These are phyloP conservation scores for Heliconius sara DNA, from an alignment of 2,888 invertebrate species.

Conservation along the genomic window DNA sequence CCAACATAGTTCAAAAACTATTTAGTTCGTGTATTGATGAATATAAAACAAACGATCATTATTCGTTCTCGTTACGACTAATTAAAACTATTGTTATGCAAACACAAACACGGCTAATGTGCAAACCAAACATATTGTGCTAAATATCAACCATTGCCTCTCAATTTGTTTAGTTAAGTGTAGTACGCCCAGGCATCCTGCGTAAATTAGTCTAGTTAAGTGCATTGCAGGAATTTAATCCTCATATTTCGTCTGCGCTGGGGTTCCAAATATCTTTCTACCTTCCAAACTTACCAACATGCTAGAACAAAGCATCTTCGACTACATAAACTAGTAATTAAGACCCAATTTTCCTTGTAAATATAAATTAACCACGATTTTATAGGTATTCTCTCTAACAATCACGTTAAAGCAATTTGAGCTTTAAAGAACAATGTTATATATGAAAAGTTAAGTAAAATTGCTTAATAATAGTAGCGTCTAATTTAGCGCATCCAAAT, in stretches of 20 bases:
- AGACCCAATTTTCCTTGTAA: constrained; percentile 57
- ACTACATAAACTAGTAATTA: constrained; percentile 54
- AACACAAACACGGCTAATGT: constrained; percentile 38
- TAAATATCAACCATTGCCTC: constrained; percentile 74
- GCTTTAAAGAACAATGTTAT: constrained; percentile 29
- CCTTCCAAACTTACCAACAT: constrained; percentile 70
- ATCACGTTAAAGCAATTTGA: constrained; percentile 35
- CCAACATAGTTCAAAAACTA: constrained; percentile 7
- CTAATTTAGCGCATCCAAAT: constrained; percentile 36
- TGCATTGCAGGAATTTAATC: constrained; percentile 83
- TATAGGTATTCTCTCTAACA: constrained; percentile 34
- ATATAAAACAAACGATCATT: constrained; percentile 19
- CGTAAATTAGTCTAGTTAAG: constrained; percentile 83
- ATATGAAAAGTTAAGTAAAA: constrained; percentile 35
- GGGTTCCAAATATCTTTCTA: constrained; percentile 80
- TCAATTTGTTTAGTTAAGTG: constrained; percentile 80
- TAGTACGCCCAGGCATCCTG: constrained; percentile 65
- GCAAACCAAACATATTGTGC: constrained; percentile 61
- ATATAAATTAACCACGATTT: constrained; percentile 31
- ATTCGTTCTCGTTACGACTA: constrained; percentile 27
- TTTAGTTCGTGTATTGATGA: neutral
- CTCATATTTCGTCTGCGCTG: constrained; percentile 81
- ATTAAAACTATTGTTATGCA: constrained; percentile 30
- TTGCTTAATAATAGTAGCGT: neutral
- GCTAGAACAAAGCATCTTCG: constrained; percentile 56